Evolutionary conservation across 35 echinoderm and acorn worm species (phyloP).

Genomic region (Chiridota heheva): DNA sequence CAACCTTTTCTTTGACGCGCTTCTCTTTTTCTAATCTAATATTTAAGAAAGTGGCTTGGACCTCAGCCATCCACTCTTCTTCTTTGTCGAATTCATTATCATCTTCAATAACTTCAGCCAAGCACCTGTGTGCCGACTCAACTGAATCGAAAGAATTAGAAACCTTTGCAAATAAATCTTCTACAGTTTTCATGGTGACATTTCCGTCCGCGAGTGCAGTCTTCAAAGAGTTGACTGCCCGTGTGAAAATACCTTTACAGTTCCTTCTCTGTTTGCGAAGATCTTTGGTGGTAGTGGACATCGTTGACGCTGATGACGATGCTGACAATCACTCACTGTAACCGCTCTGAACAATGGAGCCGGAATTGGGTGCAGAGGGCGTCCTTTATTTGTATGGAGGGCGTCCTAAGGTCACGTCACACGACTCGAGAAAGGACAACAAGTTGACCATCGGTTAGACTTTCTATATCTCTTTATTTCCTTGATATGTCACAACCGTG

Average conservation of each 20-base stretch:
- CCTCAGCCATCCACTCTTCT: slow-evolving; percentile 12
- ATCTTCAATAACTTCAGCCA: slow-evolving; percentile 4
- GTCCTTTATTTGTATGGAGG: no score
- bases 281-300: no score
- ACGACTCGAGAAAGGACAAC: no score
- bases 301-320: no score
- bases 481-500: no score
- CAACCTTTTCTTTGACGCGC: no score
- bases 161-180: slow-evolving; percentile 17
- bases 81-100: slow-evolving; percentile 2
- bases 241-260: slow-evolving; percentile 17
- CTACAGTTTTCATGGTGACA: neutral
- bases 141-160: slow-evolving; percentile 1
- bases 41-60: slow-evolving; percentile 17
- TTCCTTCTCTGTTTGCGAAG: slow-evolving; percentile 10
- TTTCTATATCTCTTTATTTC: no score
- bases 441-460: no score
- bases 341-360: no score
- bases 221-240: slow-evolving; percentile 12
- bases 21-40: slow-evolving; percentile 16
- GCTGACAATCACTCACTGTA: no score
- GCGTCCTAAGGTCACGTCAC: no score
- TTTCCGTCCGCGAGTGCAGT: neutral
- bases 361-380: no score
- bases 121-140: slow-evolving; percentile 1